phyloP scores from a whole-genome alignment of 2,888 invertebrate genomes.

The Sminthurides aquaticus region DNA sequence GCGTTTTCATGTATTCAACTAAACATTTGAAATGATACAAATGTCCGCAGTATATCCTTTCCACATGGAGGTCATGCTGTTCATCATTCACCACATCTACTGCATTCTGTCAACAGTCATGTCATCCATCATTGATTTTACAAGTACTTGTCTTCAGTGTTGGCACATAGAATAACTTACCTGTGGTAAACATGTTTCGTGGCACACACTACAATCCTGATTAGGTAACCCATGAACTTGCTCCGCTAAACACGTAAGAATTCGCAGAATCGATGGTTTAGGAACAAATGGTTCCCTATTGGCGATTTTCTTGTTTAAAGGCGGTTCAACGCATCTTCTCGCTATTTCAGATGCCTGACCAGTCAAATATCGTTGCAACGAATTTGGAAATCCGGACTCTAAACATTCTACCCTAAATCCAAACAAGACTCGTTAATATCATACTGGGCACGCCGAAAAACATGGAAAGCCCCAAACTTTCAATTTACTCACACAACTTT shows the following conservation, averaged over 20 bases:
- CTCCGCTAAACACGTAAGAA: slow-evolving; percentile 57
- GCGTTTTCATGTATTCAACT: slow-evolving; percentile 60
- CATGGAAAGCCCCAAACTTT: no score
- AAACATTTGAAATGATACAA: slow-evolving; percentile 64
- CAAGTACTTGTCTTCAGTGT: neutral
- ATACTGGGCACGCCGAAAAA: no score
- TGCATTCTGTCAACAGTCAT: slow-evolving; percentile 48
- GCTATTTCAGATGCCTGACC: slow-evolving; percentile 63
- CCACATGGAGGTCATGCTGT: slow-evolving; percentile 55
- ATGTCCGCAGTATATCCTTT: slow-evolving; percentile 66
- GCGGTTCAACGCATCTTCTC: slow-evolving; percentile 62
- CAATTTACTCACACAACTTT: slow-evolving; percentile 50
- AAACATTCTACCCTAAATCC: slow-evolving; percentile 53
- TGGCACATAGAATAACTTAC: no score
- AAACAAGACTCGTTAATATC: neutral
- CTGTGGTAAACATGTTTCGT: slow-evolving; percentile 56
- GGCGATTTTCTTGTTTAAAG: slow-evolving; percentile 52
- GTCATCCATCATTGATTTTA: neutral
- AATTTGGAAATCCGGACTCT: slow-evolving; percentile 60
- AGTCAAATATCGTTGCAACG: slow-evolving; percentile 56
- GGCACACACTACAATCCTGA: slow-evolving; percentile 60
- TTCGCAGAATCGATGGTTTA: slow-evolving; percentile 56
- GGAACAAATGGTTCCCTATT: slow-evolving; percentile 56
- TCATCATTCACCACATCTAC: slow-evolving; percentile 51
- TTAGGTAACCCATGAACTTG: slow-evolving; percentile 57